Base-by-base conservation (phyloP, 1,140 invertebrate species). In the Drusus annulatus region DNA sequence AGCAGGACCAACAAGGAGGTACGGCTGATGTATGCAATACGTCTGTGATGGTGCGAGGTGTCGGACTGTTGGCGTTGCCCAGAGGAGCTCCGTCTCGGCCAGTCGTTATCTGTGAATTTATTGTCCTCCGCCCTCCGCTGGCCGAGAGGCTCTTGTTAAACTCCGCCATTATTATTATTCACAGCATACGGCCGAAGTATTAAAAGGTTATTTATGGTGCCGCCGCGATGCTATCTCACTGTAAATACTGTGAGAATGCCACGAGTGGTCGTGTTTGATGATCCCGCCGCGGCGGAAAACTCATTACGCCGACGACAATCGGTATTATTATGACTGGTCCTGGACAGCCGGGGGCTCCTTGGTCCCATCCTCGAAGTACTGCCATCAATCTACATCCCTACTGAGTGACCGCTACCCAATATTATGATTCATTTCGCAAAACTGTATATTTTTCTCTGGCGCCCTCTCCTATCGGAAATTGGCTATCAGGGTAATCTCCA, bases 31-130 rank as follows among this genome's bases (percentile, higher is more conserved):
- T 36, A 36, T 36, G 52, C 52, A 15, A n/a, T 56, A 1, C 1
- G 54, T 0, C n/a, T n/a, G n/a, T n/a, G 19, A 1, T 17, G n/a
- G 54, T 17, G n/a, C 19, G 10, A 17, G 19, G n/a, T n/a, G 54
- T 56, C n/a, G 54, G n/a, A 17, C 54, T 17, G 54, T 21, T 16
- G 56, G 16, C 13, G 56, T 36, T 45, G 54, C 28, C 74, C 74
- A 60, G 56, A 16, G n/a, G 16, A 17, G 25, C 71, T 25, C 19
- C 51, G n/a, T 36, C 36, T 36, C 36, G 28, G 19, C 23, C 65
- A 69, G 73, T 80, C 79, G 79, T 80, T 80, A 80, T 80, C 78
- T 63, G 45, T 51, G 71, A 50, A 80, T 80, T 80, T 75, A 80
- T 80, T 54, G 73, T 68, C 73, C 23, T 51, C 74, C 56, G 56